Percentiles rank a stretch among this genome's conserved stretches.
phyloP scores from a whole-genome alignment of 2,797 vertebrate species.

The Tinamus major region DNA sequence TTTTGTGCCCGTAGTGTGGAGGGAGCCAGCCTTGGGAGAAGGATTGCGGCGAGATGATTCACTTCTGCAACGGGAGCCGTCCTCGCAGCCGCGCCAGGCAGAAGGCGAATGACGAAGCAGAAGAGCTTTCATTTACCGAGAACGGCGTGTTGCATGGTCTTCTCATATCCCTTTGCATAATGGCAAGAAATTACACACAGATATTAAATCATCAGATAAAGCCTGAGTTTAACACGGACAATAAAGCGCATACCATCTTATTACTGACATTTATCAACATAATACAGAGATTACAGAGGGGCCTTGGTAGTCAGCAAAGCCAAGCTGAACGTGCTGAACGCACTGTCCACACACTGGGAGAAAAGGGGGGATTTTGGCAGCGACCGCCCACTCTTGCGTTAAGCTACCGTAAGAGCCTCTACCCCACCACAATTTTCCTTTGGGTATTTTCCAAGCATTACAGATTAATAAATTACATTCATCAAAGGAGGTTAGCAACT shows the following conservation, averaged over 20 bases:
- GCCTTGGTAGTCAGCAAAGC: conserved; percentile 11
- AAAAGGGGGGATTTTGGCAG: background rate
- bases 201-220: conserved; percentile 33
- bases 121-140: background rate
- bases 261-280: conserved; percentile 31
- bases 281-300: conserved; percentile 25
- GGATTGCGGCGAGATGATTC: background rate
- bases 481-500: background rate
- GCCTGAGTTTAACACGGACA: background rate
- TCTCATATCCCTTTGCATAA: background rate
- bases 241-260: conserved; percentile 20
- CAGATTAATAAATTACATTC: background rate
- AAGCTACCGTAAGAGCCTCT: background rate
- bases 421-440: conserved; percentile 19
- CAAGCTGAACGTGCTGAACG: conserved; percentile 3
- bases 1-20: conserved; percentile 8
- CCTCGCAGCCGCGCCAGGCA: background rate
- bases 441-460: conserved; percentile 20
- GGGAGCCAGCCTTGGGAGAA: background rate
- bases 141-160: background rate
- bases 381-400: conserved; percentile 33
- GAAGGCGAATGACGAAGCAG: background rate
- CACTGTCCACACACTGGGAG: background rate
- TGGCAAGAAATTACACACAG: conserved; percentile 8
- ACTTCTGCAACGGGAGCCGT: background rate